These are phyloP conservation scores for Alligator sinensis DNA, from an alignment of 2,113 vertebrate genomes.

Conservation along the genomic window DNA sequence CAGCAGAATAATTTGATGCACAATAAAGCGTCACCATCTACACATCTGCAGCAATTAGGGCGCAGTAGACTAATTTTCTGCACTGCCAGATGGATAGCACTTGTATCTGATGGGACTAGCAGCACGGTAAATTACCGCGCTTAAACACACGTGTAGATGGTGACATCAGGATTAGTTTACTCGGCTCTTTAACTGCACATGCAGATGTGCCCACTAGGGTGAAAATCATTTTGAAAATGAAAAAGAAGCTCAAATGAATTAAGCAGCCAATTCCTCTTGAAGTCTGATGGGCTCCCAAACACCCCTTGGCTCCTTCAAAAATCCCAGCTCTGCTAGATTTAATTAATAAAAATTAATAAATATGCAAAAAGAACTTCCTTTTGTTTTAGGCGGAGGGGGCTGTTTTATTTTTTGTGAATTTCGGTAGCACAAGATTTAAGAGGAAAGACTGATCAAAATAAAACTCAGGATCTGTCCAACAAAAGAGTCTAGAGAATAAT, in stretches of 20 bases:
- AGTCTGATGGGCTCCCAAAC: background rate
- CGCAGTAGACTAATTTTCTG: too few species aligned
- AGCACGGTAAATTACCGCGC: too few species aligned
- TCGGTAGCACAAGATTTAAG: background rate
- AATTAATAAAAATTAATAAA: fast-evolving
- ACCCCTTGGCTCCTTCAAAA: fast-evolving
- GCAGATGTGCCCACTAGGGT: background rate
- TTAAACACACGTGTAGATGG: too few species aligned
- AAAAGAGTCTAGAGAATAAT: fast-evolving
- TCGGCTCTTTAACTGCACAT: too few species aligned
- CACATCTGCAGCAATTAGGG: too few species aligned
- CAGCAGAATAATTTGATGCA: too few species aligned
- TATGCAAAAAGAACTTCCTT: background rate
- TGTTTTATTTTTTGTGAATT: background rate
- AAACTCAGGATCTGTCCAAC: background rate
- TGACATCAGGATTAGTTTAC: too few species aligned
- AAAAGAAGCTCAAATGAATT: background rate
- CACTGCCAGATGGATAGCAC: too few species aligned
- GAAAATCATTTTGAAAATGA: background rate
- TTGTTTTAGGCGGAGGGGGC: background rate
- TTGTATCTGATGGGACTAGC: too few species aligned
- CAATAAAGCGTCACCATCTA: too few species aligned
- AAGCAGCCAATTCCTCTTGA: background rate
- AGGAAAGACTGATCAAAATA: background rate
- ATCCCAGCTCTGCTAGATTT: fast-evolving